phyloP scores from a whole-genome alignment of 2,113 vertebrate species.

The Perca flavescens region DNA sequence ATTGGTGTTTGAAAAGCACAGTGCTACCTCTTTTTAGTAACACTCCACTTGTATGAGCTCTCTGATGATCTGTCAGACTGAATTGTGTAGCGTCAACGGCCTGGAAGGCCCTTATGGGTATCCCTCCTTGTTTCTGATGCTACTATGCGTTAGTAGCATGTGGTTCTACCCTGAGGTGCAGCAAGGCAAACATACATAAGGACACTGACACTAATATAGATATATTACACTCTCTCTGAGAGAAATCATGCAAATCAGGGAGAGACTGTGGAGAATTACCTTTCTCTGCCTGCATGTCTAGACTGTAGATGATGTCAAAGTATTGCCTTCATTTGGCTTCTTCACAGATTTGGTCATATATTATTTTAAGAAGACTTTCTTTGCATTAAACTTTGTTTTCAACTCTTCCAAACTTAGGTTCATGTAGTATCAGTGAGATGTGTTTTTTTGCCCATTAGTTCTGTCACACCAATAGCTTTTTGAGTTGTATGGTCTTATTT shows the following conservation, averaged over 20 bases:
- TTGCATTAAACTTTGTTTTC: slow-evolving; percentile 18
- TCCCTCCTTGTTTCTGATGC: slow-evolving; percentile 37
- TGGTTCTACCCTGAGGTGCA: slow-evolving; percentile 39
- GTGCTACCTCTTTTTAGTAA: slow-evolving; percentile 53
- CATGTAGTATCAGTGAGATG: neutral
- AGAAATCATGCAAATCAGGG: slow-evolving; percentile 58
- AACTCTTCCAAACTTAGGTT: slow-evolving; percentile 9
- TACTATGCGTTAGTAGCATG: slow-evolving; percentile 23
- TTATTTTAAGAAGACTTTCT: slow-evolving; percentile 30
- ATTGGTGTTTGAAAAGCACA: slow-evolving; percentile 68
- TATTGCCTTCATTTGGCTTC: slow-evolving; percentile 28
- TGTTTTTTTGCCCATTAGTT: slow-evolving; percentile 23
- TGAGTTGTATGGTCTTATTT: slow-evolving; percentile 7
- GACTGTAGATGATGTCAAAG: slow-evolving; percentile 27
- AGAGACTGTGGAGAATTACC: slow-evolving; percentile 31
- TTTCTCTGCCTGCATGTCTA: neutral
- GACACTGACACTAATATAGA: slow-evolving; percentile 73
- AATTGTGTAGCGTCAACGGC: slow-evolving; percentile 31
- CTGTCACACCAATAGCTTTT: slow-evolving; percentile 18
- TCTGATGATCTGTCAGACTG: slow-evolving; percentile 55
- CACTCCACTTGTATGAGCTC: slow-evolving; percentile 3
- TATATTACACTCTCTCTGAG: slow-evolving; percentile 60
- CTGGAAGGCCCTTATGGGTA: slow-evolving; percentile 41
- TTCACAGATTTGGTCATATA: slow-evolving; percentile 22
- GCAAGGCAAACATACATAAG: slow-evolving; percentile 39